phyloP scores from a whole-genome alignment of 1,140 invertebrate species.

The Eriosoma lanigerum region DNA sequence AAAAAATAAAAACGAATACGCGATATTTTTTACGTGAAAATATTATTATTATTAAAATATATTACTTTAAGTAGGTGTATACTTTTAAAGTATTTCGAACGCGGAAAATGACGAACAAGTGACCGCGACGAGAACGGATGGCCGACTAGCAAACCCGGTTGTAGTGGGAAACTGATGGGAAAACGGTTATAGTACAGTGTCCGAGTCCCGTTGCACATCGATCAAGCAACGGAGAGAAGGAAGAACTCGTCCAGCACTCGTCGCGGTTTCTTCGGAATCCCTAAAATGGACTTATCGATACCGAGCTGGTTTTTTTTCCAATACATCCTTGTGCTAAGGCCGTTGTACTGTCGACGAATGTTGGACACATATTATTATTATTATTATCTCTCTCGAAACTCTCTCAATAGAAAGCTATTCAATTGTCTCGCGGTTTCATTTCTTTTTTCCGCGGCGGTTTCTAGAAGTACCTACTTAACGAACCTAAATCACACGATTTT shows the following conservation, averaged over 20 bases:
- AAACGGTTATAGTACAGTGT: constrained; percentile 32
- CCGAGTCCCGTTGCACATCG: constrained; percentile 33
- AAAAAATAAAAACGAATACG: not conserved
- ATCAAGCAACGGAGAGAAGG: constrained; percentile 14
- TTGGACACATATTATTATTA: constrained; percentile 6
- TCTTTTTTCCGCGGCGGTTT: not conserved
- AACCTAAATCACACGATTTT: constrained; percentile 14
- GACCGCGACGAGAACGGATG: constrained; percentile 25
- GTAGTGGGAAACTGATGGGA: constrained; percentile 37
- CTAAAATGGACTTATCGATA: constrained; percentile 47
- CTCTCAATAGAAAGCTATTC: constrained; percentile 25
- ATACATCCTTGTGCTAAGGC: constrained; percentile 36
- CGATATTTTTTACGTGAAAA: not conserved
- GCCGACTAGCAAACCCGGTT: constrained; percentile 26
- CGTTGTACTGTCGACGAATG: constrained; percentile 18
- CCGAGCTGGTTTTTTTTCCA: constrained; percentile 36
- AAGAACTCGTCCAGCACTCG: constrained; percentile 33
- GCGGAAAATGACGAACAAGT: constrained; percentile 3
- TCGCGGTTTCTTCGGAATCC: constrained; percentile 47
- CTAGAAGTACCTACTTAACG: no score
- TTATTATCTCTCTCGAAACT: constrained; percentile 8
- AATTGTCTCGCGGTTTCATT: constrained; percentile 20
- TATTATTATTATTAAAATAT: not conserved
- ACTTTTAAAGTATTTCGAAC: not conserved
- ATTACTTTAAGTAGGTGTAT: no score